A percentile compares a stretch with the other conserved stretches of the same genome.
Evolutionary conservation across 2,113 vertebrate species (phyloP).

Genomic region (Nettapus auritus): DNA sequence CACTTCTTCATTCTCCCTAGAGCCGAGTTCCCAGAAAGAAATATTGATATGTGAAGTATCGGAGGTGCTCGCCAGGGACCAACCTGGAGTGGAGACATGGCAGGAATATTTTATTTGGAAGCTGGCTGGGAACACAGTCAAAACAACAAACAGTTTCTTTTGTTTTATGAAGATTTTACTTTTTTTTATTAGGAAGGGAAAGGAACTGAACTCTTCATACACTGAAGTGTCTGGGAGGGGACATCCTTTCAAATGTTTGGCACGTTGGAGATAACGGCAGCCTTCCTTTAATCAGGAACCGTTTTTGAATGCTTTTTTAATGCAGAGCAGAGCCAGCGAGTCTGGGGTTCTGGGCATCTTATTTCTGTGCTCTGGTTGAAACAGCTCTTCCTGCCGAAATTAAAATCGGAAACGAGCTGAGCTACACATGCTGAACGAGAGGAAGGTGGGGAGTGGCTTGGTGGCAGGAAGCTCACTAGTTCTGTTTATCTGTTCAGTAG

Average conservation of each 20-base stretch:
- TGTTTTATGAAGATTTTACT: background rate
- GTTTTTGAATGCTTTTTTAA: slow-evolving; percentile 35
- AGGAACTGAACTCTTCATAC: background rate
- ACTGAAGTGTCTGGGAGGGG: slow-evolving; percentile 47
- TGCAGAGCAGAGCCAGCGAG: background rate
- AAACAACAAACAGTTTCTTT: background rate
- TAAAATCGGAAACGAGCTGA: background rate
- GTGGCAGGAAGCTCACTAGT: background rate
- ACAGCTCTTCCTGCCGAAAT: slow-evolving; percentile 54
- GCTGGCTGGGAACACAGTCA: background rate
- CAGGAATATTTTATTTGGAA: slow-evolving; percentile 37
- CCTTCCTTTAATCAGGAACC: slow-evolving; percentile 61
- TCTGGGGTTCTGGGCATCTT: slow-evolving; percentile 34
- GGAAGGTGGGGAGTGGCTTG: slow-evolving; percentile 39
- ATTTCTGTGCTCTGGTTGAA: slow-evolving; percentile 29
- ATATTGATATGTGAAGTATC: slow-evolving; percentile 5
- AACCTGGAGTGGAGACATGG: background rate
- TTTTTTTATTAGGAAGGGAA: background rate
- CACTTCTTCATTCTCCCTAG: background rate
- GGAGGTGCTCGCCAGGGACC: background rate
- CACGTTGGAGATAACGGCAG: slow-evolving; percentile 47
- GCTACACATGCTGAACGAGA: background rate
- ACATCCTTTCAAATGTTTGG: slow-evolving; percentile 53
- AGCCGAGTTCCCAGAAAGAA: slow-evolving; percentile 16
- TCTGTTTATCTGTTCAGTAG: slow-evolving; percentile 35